Evolutionary conservation across 2,113 vertebrate genomes (phyloP).

Genomic region (Nerophis ophidion): DNA sequence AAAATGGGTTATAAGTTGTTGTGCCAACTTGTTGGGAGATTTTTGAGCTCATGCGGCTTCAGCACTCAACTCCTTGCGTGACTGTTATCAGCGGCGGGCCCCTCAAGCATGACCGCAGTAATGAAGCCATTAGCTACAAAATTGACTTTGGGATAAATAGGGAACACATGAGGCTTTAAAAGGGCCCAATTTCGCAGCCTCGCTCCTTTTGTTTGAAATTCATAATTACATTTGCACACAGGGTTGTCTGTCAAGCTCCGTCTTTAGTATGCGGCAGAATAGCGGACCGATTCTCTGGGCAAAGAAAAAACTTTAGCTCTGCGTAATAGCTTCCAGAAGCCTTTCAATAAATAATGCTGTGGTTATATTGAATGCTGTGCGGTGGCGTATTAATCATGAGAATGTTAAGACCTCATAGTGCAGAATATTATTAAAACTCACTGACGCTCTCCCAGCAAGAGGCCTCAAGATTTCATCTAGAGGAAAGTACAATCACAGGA

Average conservation of each 20-base stretch:
- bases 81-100: conserved; percentile 59
- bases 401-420: conserved; percentile 6
- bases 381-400: conserved; percentile 28
- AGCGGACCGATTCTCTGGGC: conserved; percentile 4
- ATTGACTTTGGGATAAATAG: conserved; percentile 71
- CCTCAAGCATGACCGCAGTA: conserved; percentile 64
- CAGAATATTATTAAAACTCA: conserved; percentile 6
- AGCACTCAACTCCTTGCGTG: conserved; percentile 51
- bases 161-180: conserved; percentile 44
- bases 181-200: conserved; percentile 39
- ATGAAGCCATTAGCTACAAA: conserved; percentile 75
- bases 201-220: conserved; percentile 57
- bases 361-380: conserved; percentile 9
- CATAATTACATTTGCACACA: conserved; percentile 48
- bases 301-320: neutral
- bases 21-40: conserved; percentile 23
- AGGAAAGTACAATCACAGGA: neutral
- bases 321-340: conserved; percentile 6
- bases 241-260: conserved; percentile 17
- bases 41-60: conserved; percentile 44
- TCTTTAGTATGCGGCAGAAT: conserved; percentile 11
- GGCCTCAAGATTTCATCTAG: neutral
- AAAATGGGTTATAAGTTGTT: conserved; percentile 28
- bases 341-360: conserved; percentile 7
- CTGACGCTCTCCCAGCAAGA: neutral